These are phyloP conservation scores for Cryptocephalus moraei DNA, from an alignment of 2,888 invertebrate species.

Conservation along the genomic window DNA sequence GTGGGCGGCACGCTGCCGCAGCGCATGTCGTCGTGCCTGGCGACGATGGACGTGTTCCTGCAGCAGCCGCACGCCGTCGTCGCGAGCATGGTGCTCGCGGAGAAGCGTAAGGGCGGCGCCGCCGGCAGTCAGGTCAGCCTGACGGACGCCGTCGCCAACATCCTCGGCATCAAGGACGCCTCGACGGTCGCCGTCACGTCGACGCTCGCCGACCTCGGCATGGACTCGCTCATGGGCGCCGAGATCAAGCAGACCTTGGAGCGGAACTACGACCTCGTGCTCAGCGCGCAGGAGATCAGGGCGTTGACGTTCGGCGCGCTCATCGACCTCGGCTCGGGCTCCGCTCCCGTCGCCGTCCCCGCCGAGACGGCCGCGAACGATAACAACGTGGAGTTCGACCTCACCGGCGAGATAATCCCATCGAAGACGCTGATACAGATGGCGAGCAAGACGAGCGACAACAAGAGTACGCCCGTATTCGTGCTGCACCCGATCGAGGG, in stretches of 20 bases:
- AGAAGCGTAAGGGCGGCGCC: constrained; percentile 58
- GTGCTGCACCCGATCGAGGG: constrained; percentile 87
- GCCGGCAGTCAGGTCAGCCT: constrained; percentile 52
- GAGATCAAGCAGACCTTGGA: constrained; percentile 96
- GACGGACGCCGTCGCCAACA: constrained; percentile 74
- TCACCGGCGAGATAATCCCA: constrained; percentile 59
- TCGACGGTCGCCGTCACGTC: constrained; percentile 65
- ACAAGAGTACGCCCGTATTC: constrained; percentile 47
- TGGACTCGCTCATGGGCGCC: constrained; percentile 98
- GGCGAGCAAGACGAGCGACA: constrained; percentile 42
- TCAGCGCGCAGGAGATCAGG: constrained; percentile 87
- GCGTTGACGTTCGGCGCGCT: constrained; percentile 69
- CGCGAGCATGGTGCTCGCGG: constrained; percentile 79
- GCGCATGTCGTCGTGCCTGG: constrained; percentile 85
- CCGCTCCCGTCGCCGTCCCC: constrained; percentile 16
- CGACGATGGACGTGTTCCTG: constrained; percentile 80
- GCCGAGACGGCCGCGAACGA: constrained; percentile 28
- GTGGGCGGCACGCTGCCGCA: constrained; percentile 96
- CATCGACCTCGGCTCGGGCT: constrained; percentile 42
- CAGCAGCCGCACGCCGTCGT: constrained; percentile 78
- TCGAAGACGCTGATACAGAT: constrained; percentile 58
- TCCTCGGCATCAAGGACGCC: constrained; percentile 81
- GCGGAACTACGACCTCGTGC: constrained; percentile 80
- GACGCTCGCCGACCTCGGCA: constrained; percentile 86
- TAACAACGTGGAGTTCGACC: constrained; percentile 43